Evolutionary conservation across 2,113 vertebrate genomes (phyloP), one percentile per base, ranked within the genome.

Genomic region (Ctenomys sociabilis): DNA sequence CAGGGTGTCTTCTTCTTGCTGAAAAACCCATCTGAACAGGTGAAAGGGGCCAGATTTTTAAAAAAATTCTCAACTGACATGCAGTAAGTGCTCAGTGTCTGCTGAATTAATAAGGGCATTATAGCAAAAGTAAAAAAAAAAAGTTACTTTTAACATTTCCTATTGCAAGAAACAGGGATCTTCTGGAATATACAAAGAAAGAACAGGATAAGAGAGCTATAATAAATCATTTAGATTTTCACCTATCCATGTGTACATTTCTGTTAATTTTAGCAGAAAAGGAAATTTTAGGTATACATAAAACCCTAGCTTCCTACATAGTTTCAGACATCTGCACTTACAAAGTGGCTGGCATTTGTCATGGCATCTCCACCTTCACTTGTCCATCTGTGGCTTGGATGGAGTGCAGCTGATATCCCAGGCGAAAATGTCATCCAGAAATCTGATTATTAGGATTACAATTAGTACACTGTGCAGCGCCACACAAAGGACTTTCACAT

Each of bases 101-200:
- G 40, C 40, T 63, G 24, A 91, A 85, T 32, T 22, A 66, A 84
- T 49, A 40, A 81, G 5, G 10, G 6, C 12, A 78, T 61, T 63
- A 85, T 87, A 90, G 88, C 73, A 94, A 77, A 95, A 88, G 28
- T 32, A 64, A 82, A 87, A 78, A 40, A n/a, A 88, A 28, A 70
- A 89, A 16, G 40, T 73, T 81, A 85, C 81, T 84, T 89, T 91
- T 61, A 80, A 94, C 40, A 93, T 40, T 83, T 52, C 7, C 70
- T 90, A 2, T 82, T 82, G n/a, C 64, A 68, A 75, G 90, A 85
- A 85, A 89, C 75, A 95, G 70, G 83, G 11, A 66, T 66, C 37
- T 94, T 22, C 87, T 82, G 72, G 85, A 92, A 64, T 40, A 92
- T 8, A 26, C 32, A 63, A 81, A 85, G 59, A 63, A 85, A 96